Evolutionary conservation across 2,888 invertebrate species (phyloP).

Genomic region (Pseudococcus longispinus): DNA sequence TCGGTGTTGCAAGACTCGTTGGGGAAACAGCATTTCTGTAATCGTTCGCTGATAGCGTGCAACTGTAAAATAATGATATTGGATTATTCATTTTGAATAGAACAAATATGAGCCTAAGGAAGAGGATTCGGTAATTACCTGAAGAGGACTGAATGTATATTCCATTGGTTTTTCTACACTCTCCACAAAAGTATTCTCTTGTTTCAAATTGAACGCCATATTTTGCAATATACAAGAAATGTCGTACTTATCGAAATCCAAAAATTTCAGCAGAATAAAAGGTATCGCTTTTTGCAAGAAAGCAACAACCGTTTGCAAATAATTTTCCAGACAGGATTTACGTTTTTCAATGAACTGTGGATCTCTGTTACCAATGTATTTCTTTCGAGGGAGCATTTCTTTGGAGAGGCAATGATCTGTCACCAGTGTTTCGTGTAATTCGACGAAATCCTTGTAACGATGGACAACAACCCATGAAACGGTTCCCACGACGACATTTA

Average conservation of each 20-base stretch:
- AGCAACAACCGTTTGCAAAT: slow-evolving; percentile 78
- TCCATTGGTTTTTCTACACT: slow-evolving; percentile 64
- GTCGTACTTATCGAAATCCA: slow-evolving; percentile 89
- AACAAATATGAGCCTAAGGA: background rate
- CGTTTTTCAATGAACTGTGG: slow-evolving; percentile 86
- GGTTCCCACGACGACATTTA: slow-evolving; percentile 73
- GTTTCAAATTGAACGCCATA: slow-evolving; percentile 79
- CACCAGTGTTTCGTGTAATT: slow-evolving; percentile 84
- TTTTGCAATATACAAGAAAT: slow-evolving; percentile 84
- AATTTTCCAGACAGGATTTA: slow-evolving; percentile 78
- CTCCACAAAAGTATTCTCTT: slow-evolving; percentile 73
- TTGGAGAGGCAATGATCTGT: slow-evolving; percentile 81
- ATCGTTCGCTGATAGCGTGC: slow-evolving; percentile 86
- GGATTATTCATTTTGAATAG: background rate
- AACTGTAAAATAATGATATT: slow-evolving; percentile 69
- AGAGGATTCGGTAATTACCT: slow-evolving; percentile 66
- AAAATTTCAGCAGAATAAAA: slow-evolving; percentile 79
- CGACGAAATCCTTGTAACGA: slow-evolving; percentile 89
- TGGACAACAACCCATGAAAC: slow-evolving; percentile 83
- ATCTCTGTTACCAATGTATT: slow-evolving; percentile 87
- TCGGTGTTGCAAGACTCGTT: slow-evolving; percentile 79
- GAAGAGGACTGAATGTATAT: slow-evolving; percentile 78
- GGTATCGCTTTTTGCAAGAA: slow-evolving; percentile 82
- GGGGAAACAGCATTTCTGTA: slow-evolving; percentile 84
- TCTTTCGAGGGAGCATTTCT: slow-evolving; percentile 90